phyloP scores from a whole-genome alignment of 2,888 invertebrate genomes.

The Drosophila multiciliata region DNA sequence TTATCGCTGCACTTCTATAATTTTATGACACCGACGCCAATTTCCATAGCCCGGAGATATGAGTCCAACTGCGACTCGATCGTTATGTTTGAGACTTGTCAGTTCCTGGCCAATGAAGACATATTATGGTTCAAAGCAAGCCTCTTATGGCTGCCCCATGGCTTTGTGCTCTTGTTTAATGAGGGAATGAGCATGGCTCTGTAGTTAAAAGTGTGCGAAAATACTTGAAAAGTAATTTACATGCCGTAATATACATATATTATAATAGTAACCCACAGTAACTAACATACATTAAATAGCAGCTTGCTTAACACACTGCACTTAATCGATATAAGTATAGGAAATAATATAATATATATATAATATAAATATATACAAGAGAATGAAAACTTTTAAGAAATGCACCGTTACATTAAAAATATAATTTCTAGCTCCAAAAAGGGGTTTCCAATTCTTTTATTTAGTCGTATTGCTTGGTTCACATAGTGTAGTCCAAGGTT shows the following conservation, averaged over 20 bases:
- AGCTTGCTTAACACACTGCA: background rate
- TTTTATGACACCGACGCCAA: conserved; percentile 58
- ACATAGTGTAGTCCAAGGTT: background rate
- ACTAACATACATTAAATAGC: background rate
- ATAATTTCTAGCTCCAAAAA: background rate
- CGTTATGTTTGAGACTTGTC: conserved; percentile 37
- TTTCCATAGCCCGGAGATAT: conserved; percentile 57
- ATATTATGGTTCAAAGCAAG: conserved; percentile 36
- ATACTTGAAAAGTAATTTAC: background rate
- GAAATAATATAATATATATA: too few relatives aligned
- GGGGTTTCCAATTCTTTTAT: background rate
- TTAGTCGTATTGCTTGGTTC: background rate
- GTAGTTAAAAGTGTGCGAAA: background rate
- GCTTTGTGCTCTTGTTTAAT: conserved; percentile 19
- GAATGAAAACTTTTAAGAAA: background rate
- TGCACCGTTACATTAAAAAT: background rate
- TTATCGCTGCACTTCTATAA: conserved; percentile 49
- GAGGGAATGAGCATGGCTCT: conserved; percentile 12
- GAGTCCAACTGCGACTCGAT: conserved; percentile 41
- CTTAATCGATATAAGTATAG: background rate
- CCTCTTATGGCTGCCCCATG: conserved; percentile 26
- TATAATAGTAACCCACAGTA: background rate
- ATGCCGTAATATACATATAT: background rate
- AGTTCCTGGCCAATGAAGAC: conserved; percentile 53
- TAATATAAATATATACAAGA: background rate